Evolutionary conservation across 2,888 invertebrate species (phyloP).

Genomic region (Dryocosmus kuriphilus): DNA sequence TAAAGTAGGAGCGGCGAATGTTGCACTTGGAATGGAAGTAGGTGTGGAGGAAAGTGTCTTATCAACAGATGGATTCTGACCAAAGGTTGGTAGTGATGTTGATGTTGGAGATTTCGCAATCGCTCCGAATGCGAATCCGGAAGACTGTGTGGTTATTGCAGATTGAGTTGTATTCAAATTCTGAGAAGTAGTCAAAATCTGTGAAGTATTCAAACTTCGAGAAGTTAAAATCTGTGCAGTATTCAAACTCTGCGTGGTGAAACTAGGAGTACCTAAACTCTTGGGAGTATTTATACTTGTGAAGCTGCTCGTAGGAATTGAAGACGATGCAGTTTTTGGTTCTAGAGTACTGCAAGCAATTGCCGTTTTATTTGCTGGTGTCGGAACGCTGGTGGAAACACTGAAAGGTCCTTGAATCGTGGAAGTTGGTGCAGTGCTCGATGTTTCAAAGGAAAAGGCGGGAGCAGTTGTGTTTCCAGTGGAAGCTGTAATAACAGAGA

Average conservation of each 20-base stretch:
- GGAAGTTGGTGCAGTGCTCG: background rate
- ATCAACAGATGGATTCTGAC: background rate
- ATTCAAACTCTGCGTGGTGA: background rate
- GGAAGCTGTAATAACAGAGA: background rate
- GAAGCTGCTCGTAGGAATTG: conserved; percentile 1
- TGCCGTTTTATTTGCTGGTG: background rate
- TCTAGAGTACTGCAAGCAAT: background rate
- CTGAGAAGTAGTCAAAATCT: background rate
- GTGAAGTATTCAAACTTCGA: background rate
- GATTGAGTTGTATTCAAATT: background rate
- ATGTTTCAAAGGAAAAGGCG: background rate
- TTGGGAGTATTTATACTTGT: background rate
- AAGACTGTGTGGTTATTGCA: background rate
- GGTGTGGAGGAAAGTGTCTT: background rate
- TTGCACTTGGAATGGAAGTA: conserved; percentile 6
- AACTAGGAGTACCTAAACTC: background rate
- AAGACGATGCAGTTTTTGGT: background rate
- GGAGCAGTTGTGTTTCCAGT: conserved; percentile 1
- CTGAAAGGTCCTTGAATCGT: background rate
- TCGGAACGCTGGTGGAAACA: background rate
- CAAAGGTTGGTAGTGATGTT: conserved; percentile 25
- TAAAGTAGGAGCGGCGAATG: conserved; percentile 28
- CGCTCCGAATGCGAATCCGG: conserved; percentile 8
- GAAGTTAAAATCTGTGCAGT: background rate
- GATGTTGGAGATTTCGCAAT: conserved; percentile 44